A percentile compares a stretch with the other conserved stretches of the same genome.
These are phyloP conservation scores for Drosophila histrio DNA, from an alignment of 2,888 invertebrate genomes.

Conservation along the genomic window DNA sequence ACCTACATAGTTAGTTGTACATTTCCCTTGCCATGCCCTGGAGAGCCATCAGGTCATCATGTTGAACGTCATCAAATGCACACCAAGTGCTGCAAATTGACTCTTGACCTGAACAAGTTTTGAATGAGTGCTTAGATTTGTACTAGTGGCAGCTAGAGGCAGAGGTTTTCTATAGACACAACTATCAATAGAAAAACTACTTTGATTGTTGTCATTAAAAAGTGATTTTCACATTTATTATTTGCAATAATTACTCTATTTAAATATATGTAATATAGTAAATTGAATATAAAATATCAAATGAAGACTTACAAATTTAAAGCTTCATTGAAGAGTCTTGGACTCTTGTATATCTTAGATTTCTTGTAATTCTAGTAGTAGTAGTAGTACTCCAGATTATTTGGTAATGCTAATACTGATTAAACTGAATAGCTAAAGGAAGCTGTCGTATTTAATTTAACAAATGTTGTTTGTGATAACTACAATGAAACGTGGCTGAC, in stretches of 20 bases:
- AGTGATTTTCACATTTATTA: neutral
- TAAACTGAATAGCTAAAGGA: neutral
- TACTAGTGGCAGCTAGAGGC: no score
- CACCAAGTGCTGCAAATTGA: constrained; percentile 22
- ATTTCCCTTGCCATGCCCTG: constrained; percentile 11
- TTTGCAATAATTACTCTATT: neutral
- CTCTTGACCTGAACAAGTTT: constrained; percentile 18
- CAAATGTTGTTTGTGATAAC: constrained; percentile 34
- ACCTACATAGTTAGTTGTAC: constrained; percentile 46
- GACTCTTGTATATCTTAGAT: neutral
- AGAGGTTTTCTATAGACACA: no score
- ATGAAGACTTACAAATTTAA: no score
- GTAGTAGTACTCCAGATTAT: neutral
- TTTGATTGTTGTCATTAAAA: neutral
- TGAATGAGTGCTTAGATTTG: no score
- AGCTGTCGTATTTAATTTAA: constrained; percentile 34
- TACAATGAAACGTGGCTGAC: constrained; percentile 40
- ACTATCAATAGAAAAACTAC: no score
- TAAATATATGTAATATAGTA: neutral
- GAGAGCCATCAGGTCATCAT: constrained; percentile 11
- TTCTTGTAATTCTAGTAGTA: neutral
- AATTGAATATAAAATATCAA: no score
- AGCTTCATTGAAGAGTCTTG: neutral
- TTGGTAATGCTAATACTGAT: neutral
- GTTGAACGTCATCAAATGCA: constrained; percentile 32